Evolutionary conservation across 2,797 vertebrate species (phyloP).

Genomic region (Parotocinclus haroldoi): DNA sequence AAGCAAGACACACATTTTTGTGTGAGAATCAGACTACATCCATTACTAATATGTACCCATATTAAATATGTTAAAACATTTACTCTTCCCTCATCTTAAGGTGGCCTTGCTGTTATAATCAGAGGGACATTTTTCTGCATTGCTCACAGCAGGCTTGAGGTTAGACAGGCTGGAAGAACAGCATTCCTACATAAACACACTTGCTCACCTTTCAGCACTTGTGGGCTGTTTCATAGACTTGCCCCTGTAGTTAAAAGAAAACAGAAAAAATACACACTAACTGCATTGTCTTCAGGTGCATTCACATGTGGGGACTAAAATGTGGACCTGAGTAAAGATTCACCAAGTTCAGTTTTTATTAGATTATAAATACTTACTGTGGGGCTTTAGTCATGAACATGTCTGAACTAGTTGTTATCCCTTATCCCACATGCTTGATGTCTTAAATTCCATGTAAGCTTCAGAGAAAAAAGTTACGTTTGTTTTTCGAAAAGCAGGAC

Average conservation of each 20-base stretch:
- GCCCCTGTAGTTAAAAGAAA: neutral
- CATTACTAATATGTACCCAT: too few species aligned
- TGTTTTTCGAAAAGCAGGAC: too few species aligned
- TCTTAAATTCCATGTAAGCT: neutral
- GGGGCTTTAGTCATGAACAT: neutral
- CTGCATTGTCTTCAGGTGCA: conserved; percentile 11
- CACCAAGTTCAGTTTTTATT: conserved; percentile 1
- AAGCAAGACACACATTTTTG: too few species aligned
- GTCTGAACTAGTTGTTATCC: conserved; percentile 4
- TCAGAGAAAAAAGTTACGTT: too few species aligned
- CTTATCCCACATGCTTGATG: neutral
- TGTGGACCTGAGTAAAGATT: conserved; percentile 2
- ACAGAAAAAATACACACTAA: neutral
- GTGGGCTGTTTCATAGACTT: conserved; percentile 2
- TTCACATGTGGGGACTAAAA: neutral
- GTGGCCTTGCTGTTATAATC: neutral
- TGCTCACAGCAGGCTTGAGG: conserved; percentile 36
- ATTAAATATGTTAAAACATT: too few species aligned
- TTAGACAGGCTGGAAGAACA: conserved; percentile 20
- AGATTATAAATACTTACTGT: neutral
- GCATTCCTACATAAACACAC: conserved; percentile 42
- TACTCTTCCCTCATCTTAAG: too few species aligned
- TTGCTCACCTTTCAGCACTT: conserved; percentile 10
- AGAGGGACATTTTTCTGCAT: conserved; percentile 1
- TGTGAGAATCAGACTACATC: too few species aligned